Evolutionary conservation across 2,888 invertebrate genomes (phyloP), one percentile per base, ranked within the genome.

Genomic region (Hemicrepidius hirtus): DNA sequence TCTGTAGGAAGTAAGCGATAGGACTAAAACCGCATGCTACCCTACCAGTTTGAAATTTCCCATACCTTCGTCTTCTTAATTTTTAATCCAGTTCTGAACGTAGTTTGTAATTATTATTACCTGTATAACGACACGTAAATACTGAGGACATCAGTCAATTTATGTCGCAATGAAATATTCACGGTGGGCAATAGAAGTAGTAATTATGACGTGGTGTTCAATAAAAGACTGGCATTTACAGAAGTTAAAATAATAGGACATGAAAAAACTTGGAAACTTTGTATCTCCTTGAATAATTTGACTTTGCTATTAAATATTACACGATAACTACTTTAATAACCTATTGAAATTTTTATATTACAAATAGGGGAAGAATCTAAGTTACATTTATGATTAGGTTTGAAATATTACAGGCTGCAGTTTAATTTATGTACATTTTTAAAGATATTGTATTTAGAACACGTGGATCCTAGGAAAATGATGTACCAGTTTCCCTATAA

Each of bases 41-140:
- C 53, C 40, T 24, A 35, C 24, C 41, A n/a, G 49, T 60, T 41
- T 59, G 41, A 63, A 53, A 68, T 62, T 63, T 74, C 35, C 63
- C 68, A 64, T 68, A 37, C 41, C 62, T 50, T 68, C 28, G 28
- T 53, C 49, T 37, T 69, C 68, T 75, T 59, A 68, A 75, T 71
- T 75, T 73, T 75, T 75, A 75, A 75, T 64, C 35, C 37, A 35
- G 59, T 37, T n/a, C 28, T 20, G 60, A 53, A 67, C 40, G 55
- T 55, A 62, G 44, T 57, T 63, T 53, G 60, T 67, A 71, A 67
- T 71, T 71, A 71, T 28, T 57, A 37, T 40, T 57, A 57, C 37
- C 57, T 3, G 12, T 10, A 37, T 37, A 57, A 50, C 16, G 40
- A 32, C 10, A 10, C 18, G 20, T 40, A 57, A 57, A 40, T 37